These are phyloP conservation scores for Meghimatium bilineatum DNA, from an alignment of 2,888 invertebrate genomes.

Conservation along the genomic window DNA sequence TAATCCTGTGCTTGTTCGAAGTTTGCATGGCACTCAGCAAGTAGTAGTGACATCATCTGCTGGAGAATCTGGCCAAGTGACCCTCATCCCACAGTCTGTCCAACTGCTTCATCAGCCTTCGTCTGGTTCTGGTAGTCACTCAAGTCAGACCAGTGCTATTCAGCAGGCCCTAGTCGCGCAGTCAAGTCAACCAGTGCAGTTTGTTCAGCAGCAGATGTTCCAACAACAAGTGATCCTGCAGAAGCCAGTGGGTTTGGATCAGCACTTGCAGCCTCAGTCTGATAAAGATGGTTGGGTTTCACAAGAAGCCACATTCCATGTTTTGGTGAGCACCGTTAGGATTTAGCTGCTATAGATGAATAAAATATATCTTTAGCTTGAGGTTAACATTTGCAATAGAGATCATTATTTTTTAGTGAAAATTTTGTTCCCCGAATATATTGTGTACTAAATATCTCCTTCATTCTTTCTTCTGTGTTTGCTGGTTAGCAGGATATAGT, in stretches of 20 bases:
- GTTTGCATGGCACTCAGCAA: constrained; percentile 49
- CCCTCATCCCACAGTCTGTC: constrained; percentile 54
- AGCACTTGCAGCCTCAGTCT: constrained; percentile 50
- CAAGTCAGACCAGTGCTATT: constrained; percentile 27
- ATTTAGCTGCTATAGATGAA: neutral
- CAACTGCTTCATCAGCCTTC: constrained; percentile 63
- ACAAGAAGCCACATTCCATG: constrained; percentile 41
- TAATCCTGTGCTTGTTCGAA: constrained; percentile 52
- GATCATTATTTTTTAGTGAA: neutral
- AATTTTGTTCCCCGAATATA: too few relatives aligned
- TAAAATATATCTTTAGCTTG: neutral
- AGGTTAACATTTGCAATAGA: neutral
- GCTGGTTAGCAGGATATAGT: too few relatives aligned
- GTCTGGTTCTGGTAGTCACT: constrained; percentile 14
- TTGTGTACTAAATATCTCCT: too few relatives aligned
- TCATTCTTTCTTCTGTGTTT: too few relatives aligned
- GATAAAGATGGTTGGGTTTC: constrained; percentile 35
- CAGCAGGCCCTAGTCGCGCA: constrained; percentile 30
- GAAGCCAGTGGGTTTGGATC: constrained; percentile 52
- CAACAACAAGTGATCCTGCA: constrained; percentile 50
- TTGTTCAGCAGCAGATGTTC: constrained; percentile 57
- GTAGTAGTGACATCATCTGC: constrained; percentile 48
- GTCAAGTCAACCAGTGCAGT: constrained; percentile 52
- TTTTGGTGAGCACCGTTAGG: constrained; percentile 29
- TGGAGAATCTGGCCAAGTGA: constrained; percentile 47